These are phyloP conservation scores for Ornithorhynchus anatinus DNA, from an alignment of 2,113 vertebrate genomes.

Conservation along the genomic window DNA sequence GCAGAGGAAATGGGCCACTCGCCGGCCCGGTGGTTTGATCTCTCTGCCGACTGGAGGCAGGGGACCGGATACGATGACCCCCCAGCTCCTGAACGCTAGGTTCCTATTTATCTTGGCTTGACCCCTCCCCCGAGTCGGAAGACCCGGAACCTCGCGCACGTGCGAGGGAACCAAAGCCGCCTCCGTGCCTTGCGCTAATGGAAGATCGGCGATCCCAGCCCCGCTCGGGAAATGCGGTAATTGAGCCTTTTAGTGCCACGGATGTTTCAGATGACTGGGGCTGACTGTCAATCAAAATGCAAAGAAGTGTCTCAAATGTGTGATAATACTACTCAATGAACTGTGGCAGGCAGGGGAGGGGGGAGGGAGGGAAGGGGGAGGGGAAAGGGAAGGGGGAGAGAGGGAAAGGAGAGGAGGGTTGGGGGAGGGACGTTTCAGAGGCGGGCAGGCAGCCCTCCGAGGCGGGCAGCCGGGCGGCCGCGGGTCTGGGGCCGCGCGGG, in stretches of 20 bases:
- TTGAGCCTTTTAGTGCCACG: conserved; percentile 51
- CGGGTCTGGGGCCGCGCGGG: neutral
- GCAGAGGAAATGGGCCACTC: too few relatives aligned
- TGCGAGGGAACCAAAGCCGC: conserved; percentile 16
- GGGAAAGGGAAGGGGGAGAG: neutral
- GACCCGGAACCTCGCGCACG: neutral
- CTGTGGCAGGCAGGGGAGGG: neutral
- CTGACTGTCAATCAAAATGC: conserved; percentile 56
- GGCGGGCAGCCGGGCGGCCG: neutral
- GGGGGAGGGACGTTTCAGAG: neutral
- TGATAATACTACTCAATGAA: neutral
- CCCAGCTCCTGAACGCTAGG: too few relatives aligned
- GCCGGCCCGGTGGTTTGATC: too few relatives aligned
- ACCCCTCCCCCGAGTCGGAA: too few relatives aligned
- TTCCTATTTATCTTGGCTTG: too few relatives aligned
- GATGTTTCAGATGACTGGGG: conserved; percentile 58
- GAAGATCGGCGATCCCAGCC: conserved; percentile 44
- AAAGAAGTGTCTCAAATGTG: conserved; percentile 1
- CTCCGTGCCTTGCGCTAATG: conserved; percentile 42
- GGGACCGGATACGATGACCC: too few relatives aligned
- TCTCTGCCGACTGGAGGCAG: too few relatives aligned
- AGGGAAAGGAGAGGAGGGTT: neutral
- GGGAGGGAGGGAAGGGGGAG: too few relatives aligned
- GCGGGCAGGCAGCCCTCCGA: too few relatives aligned
- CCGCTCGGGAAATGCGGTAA: conserved; percentile 45